Base-by-base conservation (phyloP, 2,113 vertebrate genomes). In the Hyaena hyaena region DNA sequence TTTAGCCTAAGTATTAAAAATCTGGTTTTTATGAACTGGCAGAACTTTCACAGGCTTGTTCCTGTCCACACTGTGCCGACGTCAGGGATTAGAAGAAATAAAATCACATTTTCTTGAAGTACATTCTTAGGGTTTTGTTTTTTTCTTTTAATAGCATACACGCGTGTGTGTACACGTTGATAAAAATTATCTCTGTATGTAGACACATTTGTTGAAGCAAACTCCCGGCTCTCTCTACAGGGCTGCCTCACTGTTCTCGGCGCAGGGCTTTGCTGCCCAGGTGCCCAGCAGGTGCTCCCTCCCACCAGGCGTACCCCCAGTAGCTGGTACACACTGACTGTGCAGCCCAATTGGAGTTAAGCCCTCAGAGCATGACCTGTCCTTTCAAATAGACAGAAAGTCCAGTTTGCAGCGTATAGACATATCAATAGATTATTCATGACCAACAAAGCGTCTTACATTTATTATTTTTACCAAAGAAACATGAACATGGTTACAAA, bases 21-120 rank as follows among this genome's bases (percentile, higher is more conserved):
- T 87, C 69, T 88, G 35, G 33, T 96, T 96, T 88, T 74, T 26
- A 45, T 74, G 79, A 93, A 33, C 55, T 85, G 53, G 39, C 31
- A 85, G 63, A 92, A 89, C 73, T 73, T 95, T 66, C 53, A 88
- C 85, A 94, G 90, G 23, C 82, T 81, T 86, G 31, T 7, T 92
- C 43, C 81, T 23, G 17, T 73, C 39, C 8, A 82, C 6, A 8
- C 61, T 87, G 66, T 43, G 45, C 83, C 74, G 39, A 39, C 39
- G 31, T 45, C n/a, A 84, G 50, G 58, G 33, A 28, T 86, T 85
- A 95, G 58, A 88, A 90, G 82, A 79, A 94, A 45, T 84, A 79
- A 80, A 90, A 90, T 73, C 35, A 55, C 86, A 39, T 90, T 83
- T 93, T 91, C 74, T 48, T 61, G 55, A 28, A 65, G 12, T 76